phyloP scores from a whole-genome alignment of 2,113 vertebrate genomes.

The Dromas ardeola region DNA sequence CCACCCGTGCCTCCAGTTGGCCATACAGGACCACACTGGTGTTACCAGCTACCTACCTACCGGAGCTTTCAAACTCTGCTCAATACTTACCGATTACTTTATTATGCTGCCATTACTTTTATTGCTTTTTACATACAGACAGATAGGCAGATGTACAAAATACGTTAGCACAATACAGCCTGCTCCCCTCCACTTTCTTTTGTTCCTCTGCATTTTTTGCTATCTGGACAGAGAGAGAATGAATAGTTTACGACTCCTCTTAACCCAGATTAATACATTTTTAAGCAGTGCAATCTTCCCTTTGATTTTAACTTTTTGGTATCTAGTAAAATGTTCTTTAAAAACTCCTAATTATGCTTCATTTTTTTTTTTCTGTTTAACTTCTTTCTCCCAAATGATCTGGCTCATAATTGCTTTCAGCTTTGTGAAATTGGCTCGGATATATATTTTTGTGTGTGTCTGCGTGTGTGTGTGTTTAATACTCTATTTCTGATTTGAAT shows the following conservation, averaged over 20 bases:
- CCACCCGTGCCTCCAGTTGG: background rate
- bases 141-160: background rate
- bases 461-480: background rate
- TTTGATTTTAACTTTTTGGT: background rate
- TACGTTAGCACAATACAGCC: rapidly evolving
- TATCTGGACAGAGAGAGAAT: background rate
- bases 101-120: rapidly evolving
- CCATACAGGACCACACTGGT: background rate
- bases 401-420: conserved; percentile 42
- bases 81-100: background rate
- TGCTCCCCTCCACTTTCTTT: background rate
- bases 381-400: conserved; percentile 41
- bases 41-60: background rate
- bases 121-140: background rate
- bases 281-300: background rate
- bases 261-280: background rate
- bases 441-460: background rate
- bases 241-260: background rate
- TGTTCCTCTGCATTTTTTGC: background rate
- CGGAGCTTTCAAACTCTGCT: background rate
- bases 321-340: background rate
- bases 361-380: background rate
- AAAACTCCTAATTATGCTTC: background rate
- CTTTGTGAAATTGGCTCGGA: background rate
- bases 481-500: background rate